These are phyloP conservation scores for Agriopis marginaria DNA, from an alignment of 2,888 invertebrate species.

Conservation along the genomic window DNA sequence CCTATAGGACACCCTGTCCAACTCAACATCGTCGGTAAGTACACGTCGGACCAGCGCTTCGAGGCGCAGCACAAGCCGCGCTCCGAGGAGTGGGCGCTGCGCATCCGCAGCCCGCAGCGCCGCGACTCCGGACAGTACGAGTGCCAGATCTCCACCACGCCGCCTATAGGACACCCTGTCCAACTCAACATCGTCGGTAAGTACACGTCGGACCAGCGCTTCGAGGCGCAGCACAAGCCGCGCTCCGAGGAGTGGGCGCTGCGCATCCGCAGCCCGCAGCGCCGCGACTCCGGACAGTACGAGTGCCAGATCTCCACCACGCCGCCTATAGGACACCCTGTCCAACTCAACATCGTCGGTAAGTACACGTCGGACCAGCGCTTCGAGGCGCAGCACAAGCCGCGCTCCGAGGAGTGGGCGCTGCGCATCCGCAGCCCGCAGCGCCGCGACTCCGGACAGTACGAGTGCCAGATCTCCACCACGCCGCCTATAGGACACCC, in stretches of 20 bases:
- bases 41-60: no score
- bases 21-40: no score
- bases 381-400: no score
- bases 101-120: slow-evolving; percentile 90
- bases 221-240: slow-evolving; percentile 93
- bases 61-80: no score
- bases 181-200: slow-evolving; percentile 94
- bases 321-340: slow-evolving; percentile 94
- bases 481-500: no score
- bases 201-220: slow-evolving; percentile 73
- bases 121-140: slow-evolving; percentile 96
- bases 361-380: slow-evolving; percentile 66
- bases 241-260: slow-evolving; percentile 89
- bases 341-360: slow-evolving; percentile 94
- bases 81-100: no score
- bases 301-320: slow-evolving; percentile 97
- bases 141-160: slow-evolving; percentile 96
- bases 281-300: slow-evolving; percentile 95
- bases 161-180: slow-evolving; percentile 94
- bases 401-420: no score
- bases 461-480: no score
- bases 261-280: slow-evolving; percentile 88
- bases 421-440: no score
- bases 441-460: no score
- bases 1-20: no score